Conservation (phyloP, 2,888 invertebrate genomes). For the Sinohyriopsis cumingii region DNA sequence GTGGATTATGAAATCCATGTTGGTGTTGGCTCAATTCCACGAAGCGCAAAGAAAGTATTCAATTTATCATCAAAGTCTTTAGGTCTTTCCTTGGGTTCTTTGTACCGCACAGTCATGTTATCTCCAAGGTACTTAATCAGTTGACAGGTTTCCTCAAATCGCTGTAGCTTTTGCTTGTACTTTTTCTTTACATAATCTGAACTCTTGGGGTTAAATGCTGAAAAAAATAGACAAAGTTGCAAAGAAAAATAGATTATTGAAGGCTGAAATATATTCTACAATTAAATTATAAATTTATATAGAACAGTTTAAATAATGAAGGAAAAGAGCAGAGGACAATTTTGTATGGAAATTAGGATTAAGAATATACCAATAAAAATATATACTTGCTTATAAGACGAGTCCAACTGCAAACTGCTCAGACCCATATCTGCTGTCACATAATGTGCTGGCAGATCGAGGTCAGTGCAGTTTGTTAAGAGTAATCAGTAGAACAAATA, state of each 20-base stretch:
- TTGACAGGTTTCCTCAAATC: constrained; percentile 71
- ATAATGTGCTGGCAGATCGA: too few species aligned
- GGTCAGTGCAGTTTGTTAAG: too few species aligned
- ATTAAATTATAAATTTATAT: not conserved
- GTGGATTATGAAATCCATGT: constrained; percentile 58
- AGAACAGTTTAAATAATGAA: not conserved
- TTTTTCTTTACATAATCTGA: constrained; percentile 71
- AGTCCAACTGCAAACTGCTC: too few species aligned
- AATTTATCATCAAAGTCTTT: constrained; percentile 70
- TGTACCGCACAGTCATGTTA: constrained; percentile 70
- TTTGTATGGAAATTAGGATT: too few species aligned
- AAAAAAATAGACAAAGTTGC: constrained; percentile 20
- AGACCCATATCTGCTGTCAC: too few species aligned
- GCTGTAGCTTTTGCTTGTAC: constrained; percentile 69
- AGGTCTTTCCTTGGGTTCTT: constrained; percentile 67
- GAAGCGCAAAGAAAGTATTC: constrained; percentile 66
- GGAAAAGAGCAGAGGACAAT: too few species aligned
- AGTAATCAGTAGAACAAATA: too few species aligned
- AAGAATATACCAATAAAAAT: too few species aligned
- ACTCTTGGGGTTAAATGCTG: constrained; percentile 72
- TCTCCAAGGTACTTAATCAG: constrained; percentile 70
- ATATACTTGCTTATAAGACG: too few species aligned
- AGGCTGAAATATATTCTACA: not conserved
- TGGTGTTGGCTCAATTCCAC: constrained; percentile 60
- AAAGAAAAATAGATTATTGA: not conserved